A percentile compares a stretch with the other conserved stretches of the same genome.
Conservation (phyloP, 2,888 invertebrate genomes). For the Notodonta ziczac region DNA sequence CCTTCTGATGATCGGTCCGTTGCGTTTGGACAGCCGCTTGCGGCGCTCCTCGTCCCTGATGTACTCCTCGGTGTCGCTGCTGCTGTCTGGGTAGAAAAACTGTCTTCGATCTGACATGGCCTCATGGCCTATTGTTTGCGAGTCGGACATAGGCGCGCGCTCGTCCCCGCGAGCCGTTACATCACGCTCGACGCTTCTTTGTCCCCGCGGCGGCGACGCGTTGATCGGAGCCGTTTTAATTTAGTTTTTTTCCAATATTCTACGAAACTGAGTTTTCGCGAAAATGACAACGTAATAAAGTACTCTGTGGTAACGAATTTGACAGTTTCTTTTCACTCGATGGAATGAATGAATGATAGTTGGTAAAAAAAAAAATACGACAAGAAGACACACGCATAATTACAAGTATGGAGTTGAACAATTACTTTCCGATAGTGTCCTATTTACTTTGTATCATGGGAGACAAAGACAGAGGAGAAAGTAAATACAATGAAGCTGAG, state of each 20-base stretch:
- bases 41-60: constrained; percentile 89
- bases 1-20: constrained; percentile 62
- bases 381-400: too few species aligned
- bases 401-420: too few species aligned
- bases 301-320: constrained; percentile 16
- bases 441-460: too few species aligned
- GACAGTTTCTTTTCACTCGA: constrained; percentile 21
- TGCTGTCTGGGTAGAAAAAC: constrained; percentile 87
- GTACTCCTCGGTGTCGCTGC: constrained; percentile 94
- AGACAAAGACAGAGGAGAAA: too few species aligned
- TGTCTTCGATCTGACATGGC: constrained; percentile 73
- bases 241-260: constrained; percentile 19
- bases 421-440: too few species aligned
- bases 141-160: constrained; percentile 74
- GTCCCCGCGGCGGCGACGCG: constrained; percentile 44
- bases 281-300: constrained; percentile 41
- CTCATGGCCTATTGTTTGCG: constrained; percentile 68
- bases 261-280: constrained; percentile 29
- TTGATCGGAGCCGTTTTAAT: constrained; percentile 37
- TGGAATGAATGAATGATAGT: too few species aligned
- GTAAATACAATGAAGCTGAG: too few species aligned
- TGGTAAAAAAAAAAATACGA: too few species aligned
- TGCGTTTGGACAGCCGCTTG: constrained; percentile 74
- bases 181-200: constrained; percentile 65
- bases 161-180: constrained; percentile 69